Evolutionary conservation across 2,113 vertebrate species (phyloP).

Genomic region (Cacatua alba): DNA sequence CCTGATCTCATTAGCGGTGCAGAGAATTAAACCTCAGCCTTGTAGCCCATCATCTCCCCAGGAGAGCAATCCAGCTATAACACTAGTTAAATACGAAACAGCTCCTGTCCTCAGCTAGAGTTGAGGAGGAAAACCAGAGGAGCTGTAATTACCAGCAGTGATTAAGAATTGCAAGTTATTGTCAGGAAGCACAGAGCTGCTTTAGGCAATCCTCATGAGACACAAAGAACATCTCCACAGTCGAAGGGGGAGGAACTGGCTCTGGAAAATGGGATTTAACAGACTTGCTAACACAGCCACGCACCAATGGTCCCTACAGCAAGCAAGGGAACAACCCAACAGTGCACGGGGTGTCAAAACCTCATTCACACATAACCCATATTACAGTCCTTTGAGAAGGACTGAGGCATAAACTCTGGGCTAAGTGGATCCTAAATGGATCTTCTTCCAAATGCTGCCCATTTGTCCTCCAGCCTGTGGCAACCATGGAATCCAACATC

Average conservation of each 20-base stretch:
- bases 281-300: not conserved
- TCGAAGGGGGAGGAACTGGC: rapidly evolving
- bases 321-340: no score
- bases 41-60: conserved; percentile 45
- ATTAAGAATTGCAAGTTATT: conserved; percentile 57
- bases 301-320: not conserved
- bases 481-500: not conserved
- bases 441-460: not conserved
- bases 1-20: conserved; percentile 64
- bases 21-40: conserved; percentile 69
- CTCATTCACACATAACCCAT: rapidly evolving
- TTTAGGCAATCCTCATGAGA: not conserved
- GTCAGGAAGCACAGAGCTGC: not conserved
- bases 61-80: conserved; percentile 38
- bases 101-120: conserved; percentile 50
- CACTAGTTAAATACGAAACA: conserved; percentile 65
- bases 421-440: not conserved
- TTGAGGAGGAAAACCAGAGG: conserved; percentile 26
- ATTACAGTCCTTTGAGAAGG: rapidly evolving
- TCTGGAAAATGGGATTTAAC: not conserved
- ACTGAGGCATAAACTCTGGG: not conserved
- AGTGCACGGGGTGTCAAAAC: rapidly evolving
- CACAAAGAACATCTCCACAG: not conserved
- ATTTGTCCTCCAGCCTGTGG: not conserved
- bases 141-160: conserved; percentile 64